These are phyloP conservation scores for Orientallactaga sibirica DNA, from an alignment of 2,797 vertebrate species.

Conservation along the genomic window DNA sequence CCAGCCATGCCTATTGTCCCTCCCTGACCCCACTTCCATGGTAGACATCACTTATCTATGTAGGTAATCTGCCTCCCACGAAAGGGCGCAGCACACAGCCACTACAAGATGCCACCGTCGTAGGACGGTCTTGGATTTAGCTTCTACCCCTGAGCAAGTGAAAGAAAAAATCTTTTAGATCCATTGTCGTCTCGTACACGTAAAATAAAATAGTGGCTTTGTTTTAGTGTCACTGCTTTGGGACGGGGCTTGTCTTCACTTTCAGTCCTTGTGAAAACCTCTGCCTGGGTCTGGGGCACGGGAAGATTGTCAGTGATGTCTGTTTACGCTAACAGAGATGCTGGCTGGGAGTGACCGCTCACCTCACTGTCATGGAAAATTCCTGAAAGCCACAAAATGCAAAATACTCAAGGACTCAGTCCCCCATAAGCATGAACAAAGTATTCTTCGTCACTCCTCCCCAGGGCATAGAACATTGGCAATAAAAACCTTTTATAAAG, in stretches of 20 bases:
- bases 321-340: neutral
- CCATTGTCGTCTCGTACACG: neutral
- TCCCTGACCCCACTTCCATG: neutral
- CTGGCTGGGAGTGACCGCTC: neutral
- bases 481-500: neutral
- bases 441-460: neutral
- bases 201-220: conserved; percentile 3
- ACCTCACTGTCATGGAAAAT: neutral
- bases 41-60: neutral
- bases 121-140: neutral
- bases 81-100: neutral
- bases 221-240: neutral
- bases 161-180: neutral
- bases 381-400: neutral
- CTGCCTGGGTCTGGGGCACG: neutral
- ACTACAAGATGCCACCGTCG: too few relatives aligned
- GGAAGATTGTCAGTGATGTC: neutral
- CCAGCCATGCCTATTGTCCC: neutral
- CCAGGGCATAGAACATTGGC: neutral
- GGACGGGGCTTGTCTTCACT: neutral
- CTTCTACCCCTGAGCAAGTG: neutral
- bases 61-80: neutral
- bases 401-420: neutral
- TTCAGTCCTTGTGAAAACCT: neutral
- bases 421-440: neutral